phyloP scores from a whole-genome alignment of 2,113 vertebrate species.

The Chamaea fasciata region DNA sequence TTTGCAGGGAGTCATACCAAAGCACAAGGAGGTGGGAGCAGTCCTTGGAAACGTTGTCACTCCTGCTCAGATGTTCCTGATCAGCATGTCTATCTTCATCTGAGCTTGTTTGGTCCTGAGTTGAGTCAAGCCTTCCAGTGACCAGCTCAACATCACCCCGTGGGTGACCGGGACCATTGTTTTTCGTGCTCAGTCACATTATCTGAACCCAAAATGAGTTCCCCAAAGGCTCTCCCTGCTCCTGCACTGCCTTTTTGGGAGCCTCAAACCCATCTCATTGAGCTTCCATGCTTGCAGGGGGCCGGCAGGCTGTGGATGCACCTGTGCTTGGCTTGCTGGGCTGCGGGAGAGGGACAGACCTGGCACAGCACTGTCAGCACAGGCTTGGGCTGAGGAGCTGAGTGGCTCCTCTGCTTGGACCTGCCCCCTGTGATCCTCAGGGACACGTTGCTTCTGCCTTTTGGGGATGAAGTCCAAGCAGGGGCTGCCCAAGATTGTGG shows the following conservation, averaged over 20 bases:
- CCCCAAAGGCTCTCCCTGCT: background rate
- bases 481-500: background rate
- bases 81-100: background rate
- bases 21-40: background rate
- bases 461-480: background rate
- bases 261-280: slow-evolving; percentile 12
- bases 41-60: fast-evolving
- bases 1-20: background rate
- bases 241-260: background rate
- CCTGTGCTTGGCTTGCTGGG: slow-evolving; percentile 9
- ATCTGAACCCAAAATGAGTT: background rate
- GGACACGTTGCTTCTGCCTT: background rate
- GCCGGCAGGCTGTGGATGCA: background rate
- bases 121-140: background rate
- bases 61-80: background rate
- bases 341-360: background rate
- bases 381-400: background rate
- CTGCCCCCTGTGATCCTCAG: background rate
- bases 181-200: background rate
- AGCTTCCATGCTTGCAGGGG: background rate
- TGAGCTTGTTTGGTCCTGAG: background rate
- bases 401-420: background rate
- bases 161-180: background rate
- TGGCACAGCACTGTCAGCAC: fast-evolving
- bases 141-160: background rate